Base-by-base conservation (phyloP, 2,797 vertebrate species). In the Syngnathus acus region DNA sequence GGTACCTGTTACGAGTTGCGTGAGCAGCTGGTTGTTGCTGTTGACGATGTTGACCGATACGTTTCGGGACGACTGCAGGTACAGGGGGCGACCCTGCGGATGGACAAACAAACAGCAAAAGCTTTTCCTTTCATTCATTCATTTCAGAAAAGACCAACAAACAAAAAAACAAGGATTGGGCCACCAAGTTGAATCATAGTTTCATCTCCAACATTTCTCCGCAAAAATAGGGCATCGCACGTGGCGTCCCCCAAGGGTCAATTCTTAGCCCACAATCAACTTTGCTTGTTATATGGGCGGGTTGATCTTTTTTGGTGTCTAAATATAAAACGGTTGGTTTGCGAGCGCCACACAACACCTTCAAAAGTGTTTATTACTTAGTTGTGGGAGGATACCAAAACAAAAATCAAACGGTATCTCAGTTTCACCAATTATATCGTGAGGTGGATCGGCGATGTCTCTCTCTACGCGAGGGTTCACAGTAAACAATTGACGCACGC, bases 31-130 rank as follows among this genome's bases (percentile, higher is more conserved):
- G 70, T 93, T 94, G 88, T 98, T 93, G 81, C 90, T 92, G 69
- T 95, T 94, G 82, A 98, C 90, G 81, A 98, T 92, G 79, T 98
- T 99, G 84, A 99, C 90, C 1, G 97, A 96, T 72, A 99, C 90
- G 39, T 99, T 99, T 87, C 93, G 93, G 89, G 96, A 96, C 21
- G 97, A 99, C 88, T 99, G 97, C 89, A 99, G 93, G 89, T 95
- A 95, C 71, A 99, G 88, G 3, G 95, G 92, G 61, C 93, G 95
- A 77, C 95, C 97, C 97, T 99, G 80, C 1, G 4, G 67, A 75
- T 2, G 21, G 54, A 84, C 53, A 54, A 67, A 70, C 21, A 51
- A 67, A 70, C 21, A 51, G 16, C 21, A 55, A 0, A 19, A 58
- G 6, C 5, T 51, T 21, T 9, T 21, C 19, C n/a, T 51, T 51